Percentiles rank a stretch among this genome's conserved stretches.
Conservation (phyloP, 2,888 invertebrate species). For the Suillia variegata region DNA sequence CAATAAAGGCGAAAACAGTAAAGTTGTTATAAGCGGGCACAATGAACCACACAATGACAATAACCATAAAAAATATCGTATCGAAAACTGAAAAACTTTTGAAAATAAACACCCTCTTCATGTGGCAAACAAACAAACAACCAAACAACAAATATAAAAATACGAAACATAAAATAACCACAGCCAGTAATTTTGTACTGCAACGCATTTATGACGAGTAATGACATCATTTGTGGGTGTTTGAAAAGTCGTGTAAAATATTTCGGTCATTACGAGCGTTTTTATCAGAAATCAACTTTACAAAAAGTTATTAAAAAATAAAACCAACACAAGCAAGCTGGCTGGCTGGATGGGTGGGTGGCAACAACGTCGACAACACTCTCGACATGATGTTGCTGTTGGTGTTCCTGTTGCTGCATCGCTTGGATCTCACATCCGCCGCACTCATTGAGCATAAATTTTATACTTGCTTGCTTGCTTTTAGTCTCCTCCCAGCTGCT, state of each 20-base stretch:
- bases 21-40: background rate
- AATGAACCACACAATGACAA: too few species aligned
- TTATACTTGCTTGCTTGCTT: background rate
- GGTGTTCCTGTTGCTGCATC: too few species aligned
- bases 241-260: background rate
- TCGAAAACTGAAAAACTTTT: background rate
- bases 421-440: background rate
- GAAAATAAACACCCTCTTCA: constrained; percentile 1
- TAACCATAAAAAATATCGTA: background rate
- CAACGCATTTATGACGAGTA: background rate
- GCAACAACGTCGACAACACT: background rate
- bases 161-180: too few species aligned
- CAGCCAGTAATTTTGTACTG: too few species aligned
- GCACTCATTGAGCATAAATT: background rate
- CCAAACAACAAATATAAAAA: too few species aligned
- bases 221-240: constrained; percentile 4
- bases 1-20: background rate
- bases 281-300: constrained; percentile 3
- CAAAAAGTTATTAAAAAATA: background rate
- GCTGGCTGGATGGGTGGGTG: background rate
- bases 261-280: constrained; percentile 1
- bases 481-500: too few species aligned
- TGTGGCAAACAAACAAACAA: too few species aligned
- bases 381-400: background rate
- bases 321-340: background rate